These are phyloP conservation scores for Andrena trimmerana DNA, from an alignment of 2,888 invertebrate species.

Conservation along the genomic window DNA sequence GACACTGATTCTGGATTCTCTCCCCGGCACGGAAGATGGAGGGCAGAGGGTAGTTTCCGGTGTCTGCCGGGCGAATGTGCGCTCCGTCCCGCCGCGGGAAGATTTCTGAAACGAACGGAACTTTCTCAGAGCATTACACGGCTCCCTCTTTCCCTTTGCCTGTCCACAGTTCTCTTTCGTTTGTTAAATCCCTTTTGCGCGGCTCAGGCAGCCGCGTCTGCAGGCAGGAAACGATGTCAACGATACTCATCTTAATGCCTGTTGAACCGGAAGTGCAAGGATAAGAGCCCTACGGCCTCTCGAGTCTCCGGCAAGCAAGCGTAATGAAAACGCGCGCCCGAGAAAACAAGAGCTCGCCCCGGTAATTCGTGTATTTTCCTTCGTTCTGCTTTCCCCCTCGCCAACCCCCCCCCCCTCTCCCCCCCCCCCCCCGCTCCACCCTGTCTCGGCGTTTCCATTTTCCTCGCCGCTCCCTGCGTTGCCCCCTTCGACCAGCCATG, in stretches of 20 bases:
- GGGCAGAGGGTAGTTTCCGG: conserved; percentile 7
- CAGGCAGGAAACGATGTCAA: conserved; percentile 78
- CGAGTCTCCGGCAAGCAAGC: conserved; percentile 61
- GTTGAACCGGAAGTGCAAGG: conserved; percentile 76
- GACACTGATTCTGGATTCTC: background rate
- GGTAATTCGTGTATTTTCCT: conserved; percentile 59
- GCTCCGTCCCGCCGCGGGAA: conserved; percentile 12
- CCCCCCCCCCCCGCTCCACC: too few species aligned
- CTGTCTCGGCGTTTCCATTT: background rate
- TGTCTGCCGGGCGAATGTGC: conserved; percentile 13
- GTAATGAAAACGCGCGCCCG: conserved; percentile 77
- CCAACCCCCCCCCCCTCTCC: too few species aligned
- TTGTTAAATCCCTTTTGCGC: conserved; percentile 64
- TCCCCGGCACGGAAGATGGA: background rate
- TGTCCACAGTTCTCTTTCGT: conserved; percentile 56
- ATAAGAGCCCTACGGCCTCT: conserved; percentile 60
- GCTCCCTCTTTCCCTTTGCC: background rate
- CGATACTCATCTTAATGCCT: conserved; percentile 81
- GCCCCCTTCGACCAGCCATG: background rate
- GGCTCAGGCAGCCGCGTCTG: conserved; percentile 54
- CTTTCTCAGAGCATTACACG: conserved; percentile 7
- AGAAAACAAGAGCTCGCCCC: conserved; percentile 46
- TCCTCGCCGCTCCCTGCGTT: background rate
- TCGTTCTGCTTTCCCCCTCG: conserved; percentile 16
- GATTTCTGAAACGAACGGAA: conserved; percentile 30